Base-by-base conservation (phyloP, 2,888 invertebrate species). In the Myopa tessellatipennis region DNA sequence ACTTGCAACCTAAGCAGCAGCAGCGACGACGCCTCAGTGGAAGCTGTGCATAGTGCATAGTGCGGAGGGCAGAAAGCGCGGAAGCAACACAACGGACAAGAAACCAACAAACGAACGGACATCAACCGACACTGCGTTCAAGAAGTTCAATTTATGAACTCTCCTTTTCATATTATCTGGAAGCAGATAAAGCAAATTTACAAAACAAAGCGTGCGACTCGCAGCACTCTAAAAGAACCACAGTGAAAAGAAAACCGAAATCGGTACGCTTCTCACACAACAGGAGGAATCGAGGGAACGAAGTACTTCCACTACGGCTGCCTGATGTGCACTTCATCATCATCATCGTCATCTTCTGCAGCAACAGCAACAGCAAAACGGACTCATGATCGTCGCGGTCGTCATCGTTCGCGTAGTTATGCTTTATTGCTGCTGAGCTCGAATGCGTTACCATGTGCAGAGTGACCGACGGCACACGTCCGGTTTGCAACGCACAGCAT, bases 91-190 rank as follows among this genome's bases (percentile, higher is more conserved):
- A 58, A 71, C 36, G 55, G 34, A 55, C 34, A 26, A 71, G 12
- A 14, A 34, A 58, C 16, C 12, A 50, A 52, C 18, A 38, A 45
- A 61, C 60, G 40, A 76, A 71, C 71, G 72, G 65, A 71, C 71
- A 71, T 77, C 63, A 52, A 63, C 71, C 76, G 71, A 36, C 76
- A 61, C 52, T 34, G 16, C 73, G 50, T 58, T 65, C 58, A 38
- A 72, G 65, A 73, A 77, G 68, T 73, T 77, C 77, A 77, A 77
- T 77, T 77, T 77, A 77, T 77, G 77, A 77, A 77, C 77, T 77
- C 77, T 77, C 68, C 71, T 72, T 77, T 74, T 77, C 77, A 77
- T 68, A 77, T 77, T 77, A 77, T 77, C 77, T 77, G 73, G 45
- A 71, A 76, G 76, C 65, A 76, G 76, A 76, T 76, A 76, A 76